Percentiles rank a stretch among this genome's conserved stretches.
phyloP scores from a whole-genome alignment of 2,797 vertebrate species.

The Macroramphosus scolopax region DNA sequence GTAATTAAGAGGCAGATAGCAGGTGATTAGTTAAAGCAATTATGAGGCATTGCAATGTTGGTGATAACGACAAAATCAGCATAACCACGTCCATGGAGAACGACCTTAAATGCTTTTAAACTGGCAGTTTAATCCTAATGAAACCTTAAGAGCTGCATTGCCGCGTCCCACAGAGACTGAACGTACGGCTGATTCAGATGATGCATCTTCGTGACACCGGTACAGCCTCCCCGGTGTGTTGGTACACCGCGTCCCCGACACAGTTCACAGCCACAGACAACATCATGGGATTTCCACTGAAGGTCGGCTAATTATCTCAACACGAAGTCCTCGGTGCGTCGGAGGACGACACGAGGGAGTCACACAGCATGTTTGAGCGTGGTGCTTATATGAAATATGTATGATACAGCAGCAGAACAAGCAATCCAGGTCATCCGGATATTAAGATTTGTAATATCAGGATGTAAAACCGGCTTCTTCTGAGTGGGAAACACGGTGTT shows the following conservation, averaged over 20 bases:
- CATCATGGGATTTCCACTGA: slow-evolving; percentile 19
- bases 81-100: not conserved
- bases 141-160: not conserved
- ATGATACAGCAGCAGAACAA: slow-evolving; percentile 23
- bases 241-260: slow-evolving; percentile 20
- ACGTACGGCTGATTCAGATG: slow-evolving; percentile 8
- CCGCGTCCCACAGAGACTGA: slow-evolving; percentile 2
- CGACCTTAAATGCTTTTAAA: not conserved
- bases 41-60: too few relatives aligned
- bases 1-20: too few relatives aligned
- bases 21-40: too few relatives aligned
- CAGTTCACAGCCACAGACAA: slow-evolving; percentile 28
- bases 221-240: slow-evolving; percentile 14
- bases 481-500: too few relatives aligned
- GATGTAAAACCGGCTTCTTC: too few relatives aligned
- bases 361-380: slow-evolving; percentile 23
- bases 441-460: too few relatives aligned
- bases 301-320: slow-evolving; percentile 32
- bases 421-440: slow-evolving; percentile 32
- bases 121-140: not conserved
- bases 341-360: slow-evolving; percentile 21
- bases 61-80: too few relatives aligned
- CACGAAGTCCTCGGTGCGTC: slow-evolving; percentile 10
- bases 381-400: slow-evolving; percentile 36
- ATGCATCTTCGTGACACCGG: slow-evolving; percentile 10